A percentile compares a stretch with the other conserved stretches of the same genome.
phyloP scores from a whole-genome alignment of 2,888 invertebrate species.

The Mimumesa dahlbomi region DNA sequence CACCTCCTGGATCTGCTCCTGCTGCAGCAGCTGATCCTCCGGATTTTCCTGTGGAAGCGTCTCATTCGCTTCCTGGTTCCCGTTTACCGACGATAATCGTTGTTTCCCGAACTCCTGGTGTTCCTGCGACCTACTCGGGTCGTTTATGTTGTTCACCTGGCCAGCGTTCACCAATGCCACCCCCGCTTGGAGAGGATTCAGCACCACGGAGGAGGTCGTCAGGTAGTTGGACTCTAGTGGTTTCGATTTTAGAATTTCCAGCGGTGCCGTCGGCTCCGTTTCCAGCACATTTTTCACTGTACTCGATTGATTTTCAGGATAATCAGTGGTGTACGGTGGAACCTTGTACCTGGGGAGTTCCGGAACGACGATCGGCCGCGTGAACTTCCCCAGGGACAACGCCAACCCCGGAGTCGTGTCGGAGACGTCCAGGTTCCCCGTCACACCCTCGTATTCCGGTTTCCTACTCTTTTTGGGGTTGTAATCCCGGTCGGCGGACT shows the following conservation, averaged over 20 bases:
- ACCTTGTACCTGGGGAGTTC: constrained; percentile 55
- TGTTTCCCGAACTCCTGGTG: background rate
- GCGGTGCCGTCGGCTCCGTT: background rate
- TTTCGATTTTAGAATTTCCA: background rate
- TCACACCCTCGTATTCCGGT: background rate
- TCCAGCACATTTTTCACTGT: background rate
- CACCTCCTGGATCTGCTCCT: constrained; percentile 31
- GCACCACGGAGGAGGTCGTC: constrained; percentile 64
- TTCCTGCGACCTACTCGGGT: constrained; percentile 25
- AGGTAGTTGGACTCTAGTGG: constrained; percentile 27
- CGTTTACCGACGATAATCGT: too few species aligned
- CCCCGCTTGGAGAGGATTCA: constrained; percentile 76
- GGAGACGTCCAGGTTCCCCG: too few species aligned
- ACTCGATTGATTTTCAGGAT: constrained; percentile 6
- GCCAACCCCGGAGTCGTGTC: too few species aligned
- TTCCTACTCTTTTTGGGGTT: background rate
- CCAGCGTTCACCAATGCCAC: constrained; percentile 69
- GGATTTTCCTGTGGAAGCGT: too few species aligned
- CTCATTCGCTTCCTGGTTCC: too few species aligned
- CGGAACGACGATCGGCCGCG: constrained; percentile 76
- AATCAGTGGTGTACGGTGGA: constrained; percentile 5
- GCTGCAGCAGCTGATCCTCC: constrained; percentile 23
- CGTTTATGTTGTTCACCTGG: constrained; percentile 19
- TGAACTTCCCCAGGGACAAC: too few species aligned
- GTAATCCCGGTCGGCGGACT: background rate